Evolutionary conservation across 2,113 vertebrate genomes (phyloP).

Genomic region (rat (Rattus norvegicus)): DNA sequence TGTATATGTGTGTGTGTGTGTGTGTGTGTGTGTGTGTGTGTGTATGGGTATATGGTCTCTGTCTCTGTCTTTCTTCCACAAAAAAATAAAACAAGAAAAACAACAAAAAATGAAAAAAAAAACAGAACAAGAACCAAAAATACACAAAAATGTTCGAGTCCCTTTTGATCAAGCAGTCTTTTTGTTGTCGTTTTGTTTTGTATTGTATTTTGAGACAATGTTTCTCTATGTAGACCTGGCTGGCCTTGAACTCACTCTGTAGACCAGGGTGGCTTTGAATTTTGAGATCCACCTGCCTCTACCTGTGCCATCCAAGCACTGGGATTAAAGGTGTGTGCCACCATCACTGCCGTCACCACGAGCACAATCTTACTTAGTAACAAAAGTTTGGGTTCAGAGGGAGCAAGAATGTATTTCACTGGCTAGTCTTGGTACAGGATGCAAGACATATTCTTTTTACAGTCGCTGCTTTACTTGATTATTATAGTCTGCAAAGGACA

Average conservation of each 20-base stretch:
- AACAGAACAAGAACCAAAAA: neutral
- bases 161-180: neutral
- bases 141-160: neutral
- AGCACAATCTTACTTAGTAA: neutral
- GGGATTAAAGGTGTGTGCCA: too few relatives aligned
- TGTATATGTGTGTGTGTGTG: fast-evolving
- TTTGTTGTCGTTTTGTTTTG: too few relatives aligned
- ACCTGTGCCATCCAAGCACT: too few relatives aligned
- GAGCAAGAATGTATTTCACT: slow-evolving; percentile 36
- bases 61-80: neutral
- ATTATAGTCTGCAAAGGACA: too few relatives aligned
- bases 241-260: too few relatives aligned
- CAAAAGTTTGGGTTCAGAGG: slow-evolving; percentile 7
- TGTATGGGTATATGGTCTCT: neutral
- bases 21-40: neutral
- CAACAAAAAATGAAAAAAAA: neutral
- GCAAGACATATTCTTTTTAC: neutral
- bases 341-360: too few relatives aligned
- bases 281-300: too few relatives aligned
- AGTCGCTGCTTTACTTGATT: neutral
- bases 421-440: slow-evolving; percentile 11
- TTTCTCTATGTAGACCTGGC: too few relatives aligned
- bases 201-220: too few relatives aligned
- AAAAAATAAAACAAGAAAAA: neutral
- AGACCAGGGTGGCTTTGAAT: too few relatives aligned